Evolutionary conservation across 2,888 invertebrate genomes (phyloP), one percentile per base, ranked within the genome.

Genomic region (Plemyria rubiginata): DNA sequence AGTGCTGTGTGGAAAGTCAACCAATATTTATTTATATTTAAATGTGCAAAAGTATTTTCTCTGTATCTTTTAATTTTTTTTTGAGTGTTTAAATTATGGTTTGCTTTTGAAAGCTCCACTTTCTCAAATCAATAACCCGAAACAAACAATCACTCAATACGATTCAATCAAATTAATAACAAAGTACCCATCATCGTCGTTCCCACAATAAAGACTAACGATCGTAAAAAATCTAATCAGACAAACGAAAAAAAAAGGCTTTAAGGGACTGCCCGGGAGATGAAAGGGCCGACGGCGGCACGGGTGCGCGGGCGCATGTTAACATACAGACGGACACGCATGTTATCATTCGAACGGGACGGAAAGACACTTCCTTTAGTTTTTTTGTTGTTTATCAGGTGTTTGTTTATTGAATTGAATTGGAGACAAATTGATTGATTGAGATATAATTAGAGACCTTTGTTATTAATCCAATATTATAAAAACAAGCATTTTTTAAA

Each of bases 131-230:
- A 68, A 67, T 65, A 65, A 59, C 28, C 38, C 58, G 15, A 75
- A 81, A 81, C 78, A 79, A 82, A 82, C 79, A 82, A 82, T 81
- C 80, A 79, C 77, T 68, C 60, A 77, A 80, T 77, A 79, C 67
- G 72, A 74, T 78, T 81, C 84, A 85, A 88, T 88, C 82, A 84
- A 88, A 85, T 88, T 87, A 88, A 88, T 89, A 85, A 70, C 68
- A 64, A 68, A 68, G 77, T 81, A 74, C 79, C 80, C 85, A 85
- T 88, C 86, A 85, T 88, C 87, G 68, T 72, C 79, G 66, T 89
- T 90, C 89, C 88, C 88, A 89, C 90, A 90, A 87, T 86, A 85
- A 85, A 84, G 80, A 76, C 82, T 83, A 85, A 84, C 79, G 78
- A 82, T 79, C 74, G 72, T 70, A 67, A 68, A 87, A 85, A 84